Percentiles rank a stretch among this genome's conserved stretches.
phyloP scores from a whole-genome alignment of 2,113 vertebrate species.

The Pluvianellus socialis region DNA sequence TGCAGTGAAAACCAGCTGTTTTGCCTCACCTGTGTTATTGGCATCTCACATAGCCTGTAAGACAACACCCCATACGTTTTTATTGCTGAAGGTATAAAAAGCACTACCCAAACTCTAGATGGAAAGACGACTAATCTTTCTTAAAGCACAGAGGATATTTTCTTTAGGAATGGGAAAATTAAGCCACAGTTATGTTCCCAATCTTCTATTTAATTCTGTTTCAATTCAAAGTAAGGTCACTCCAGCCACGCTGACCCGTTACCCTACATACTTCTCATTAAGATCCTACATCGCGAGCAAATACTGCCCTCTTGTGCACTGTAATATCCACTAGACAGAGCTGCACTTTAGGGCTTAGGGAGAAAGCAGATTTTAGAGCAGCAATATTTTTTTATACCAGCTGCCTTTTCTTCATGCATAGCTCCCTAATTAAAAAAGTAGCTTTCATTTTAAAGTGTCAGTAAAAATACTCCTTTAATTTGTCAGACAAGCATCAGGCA shows the following conservation, averaged over 20 bases:
- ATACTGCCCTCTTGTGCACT: constrained; percentile 81
- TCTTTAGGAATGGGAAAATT: neutral
- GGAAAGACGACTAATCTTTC: neutral
- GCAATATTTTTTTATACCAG: neutral
- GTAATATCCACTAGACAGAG: neutral
- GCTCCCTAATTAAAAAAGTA: neutral
- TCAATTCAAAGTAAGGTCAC: constrained; percentile 43
- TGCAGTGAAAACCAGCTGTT: constrained; percentile 1
- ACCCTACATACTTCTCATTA: neutral
- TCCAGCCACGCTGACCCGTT: constrained; percentile 26
- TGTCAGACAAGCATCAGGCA: neutral
- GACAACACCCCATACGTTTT: neutral
- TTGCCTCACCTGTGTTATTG: neutral
- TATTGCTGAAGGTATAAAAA: constrained; percentile 21
- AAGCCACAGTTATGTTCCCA: neutral
- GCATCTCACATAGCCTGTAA: neutral
- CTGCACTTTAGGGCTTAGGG: neutral
- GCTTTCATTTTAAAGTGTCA: neutral
- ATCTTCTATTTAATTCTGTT: neutral
- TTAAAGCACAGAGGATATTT: neutral
- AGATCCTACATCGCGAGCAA: constrained; percentile 43
- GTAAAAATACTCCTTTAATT: neutral
- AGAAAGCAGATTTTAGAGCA: neutral
- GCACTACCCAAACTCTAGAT: neutral
- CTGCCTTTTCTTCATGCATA: neutral